Evolutionary conservation across 2,888 invertebrate species (phyloP), one percentile per base, ranked within the genome.

Genomic region (Dastarcus helophoroides): DNA sequence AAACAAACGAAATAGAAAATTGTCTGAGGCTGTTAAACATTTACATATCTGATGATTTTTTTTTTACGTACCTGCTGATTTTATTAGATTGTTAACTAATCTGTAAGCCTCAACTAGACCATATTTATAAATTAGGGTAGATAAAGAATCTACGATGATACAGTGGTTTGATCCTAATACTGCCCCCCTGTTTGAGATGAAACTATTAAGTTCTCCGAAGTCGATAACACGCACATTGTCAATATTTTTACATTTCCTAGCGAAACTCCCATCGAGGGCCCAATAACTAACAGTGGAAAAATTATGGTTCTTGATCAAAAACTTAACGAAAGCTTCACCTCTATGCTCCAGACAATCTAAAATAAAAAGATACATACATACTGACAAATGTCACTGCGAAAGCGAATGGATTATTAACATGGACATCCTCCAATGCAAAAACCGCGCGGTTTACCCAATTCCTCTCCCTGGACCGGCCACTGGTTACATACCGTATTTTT

Each of bases 91-190:
- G 33, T 54, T 48, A 10, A 58, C 39, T 12, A 51, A 31, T 19
- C 43, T 44, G 31, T 54, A 58, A n/a, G 49, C 39, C 25, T 43
- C 40, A 14, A 34, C 31, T 14, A 54, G 28, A 17, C 53, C 55
- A 42, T 48, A 49, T 17, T 43, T 43, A 22, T 47, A 46, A 22
- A 56, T 47, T 8, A 48, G 36, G 41, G 57, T 52, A 8, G 46
- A 43, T 30, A 60, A 38, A 2, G 58, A 58, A 41, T 60, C 56
- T 14, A 60, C 41, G 13, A 59, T 38, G 9, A 60, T 33, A 7
- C 56, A 37, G 21, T 43, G 40, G 8, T 42, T 43, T n/a, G 15
- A 27, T 11, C 36, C 39, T 17, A 49, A 35, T 23, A n/a, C n/a
- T n/a, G n/a, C n/a, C n/a, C n/a, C n/a, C n/a, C n/a, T n/a, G n/a